Evolutionary conservation across 2,888 invertebrate species (phyloP), one percentile per base, ranked within the genome.

Genomic region (Lochmaea crataegi): DNA sequence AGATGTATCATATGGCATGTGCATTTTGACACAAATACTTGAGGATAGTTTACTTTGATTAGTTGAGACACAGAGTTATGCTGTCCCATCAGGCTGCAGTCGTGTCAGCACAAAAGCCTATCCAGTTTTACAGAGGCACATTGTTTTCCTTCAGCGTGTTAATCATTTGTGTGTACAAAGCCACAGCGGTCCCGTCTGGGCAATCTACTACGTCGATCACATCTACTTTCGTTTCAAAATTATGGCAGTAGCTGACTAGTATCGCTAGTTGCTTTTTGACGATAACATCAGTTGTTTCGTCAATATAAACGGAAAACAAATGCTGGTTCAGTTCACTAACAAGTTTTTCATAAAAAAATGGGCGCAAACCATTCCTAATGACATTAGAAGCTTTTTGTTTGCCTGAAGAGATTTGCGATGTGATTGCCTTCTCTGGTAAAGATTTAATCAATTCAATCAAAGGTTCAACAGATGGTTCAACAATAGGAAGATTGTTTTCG

Each of bases 401-500:
- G 45, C 10, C 65, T 65, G 42, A 65, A 65, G 65, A 45, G 65
- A 65, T 42, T 65, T 65, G 65, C 51, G 65, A 65, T 65, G 65
- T 48, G 26, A 61, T 61, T 61, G 65, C 45, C 51, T 65, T 65
- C 48, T 65, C 65, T 65, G 51, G 65, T 65, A 45, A 45, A 48
- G 45, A 65, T 65, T 65, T 65, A 65, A 65, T 65, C 42, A 65
- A 48, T 42, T 65, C 65, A 65, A 65, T 48, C 45, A 65, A 48
- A 65, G 65, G 41, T 65, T 65, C 65, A 65, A 65, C 22, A 11
- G 65, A 65, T 48, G 65, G 42, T n/a, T n/a, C n/a, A n/a, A n/a
- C n/a, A 65, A 65, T 26, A 65, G 65, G 65, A 65, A 65, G 65
- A 65, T 65, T 65, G 51, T 65, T 65, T 65, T 65, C 65, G 48